phyloP scores from a whole-genome alignment of 2,113 vertebrate genomes.

The Psittacula cyanocephala region DNA sequence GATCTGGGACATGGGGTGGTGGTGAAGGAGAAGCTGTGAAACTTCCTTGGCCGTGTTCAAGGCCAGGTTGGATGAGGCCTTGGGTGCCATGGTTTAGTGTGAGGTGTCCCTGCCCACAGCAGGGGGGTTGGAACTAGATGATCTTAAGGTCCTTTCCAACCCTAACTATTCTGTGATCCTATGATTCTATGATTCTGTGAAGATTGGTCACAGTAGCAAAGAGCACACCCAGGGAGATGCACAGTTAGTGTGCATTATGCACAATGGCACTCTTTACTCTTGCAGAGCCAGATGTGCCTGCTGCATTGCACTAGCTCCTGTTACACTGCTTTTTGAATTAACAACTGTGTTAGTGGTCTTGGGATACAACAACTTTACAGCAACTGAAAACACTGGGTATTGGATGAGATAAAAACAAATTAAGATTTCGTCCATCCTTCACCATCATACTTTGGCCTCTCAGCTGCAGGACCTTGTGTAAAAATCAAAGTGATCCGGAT shows the following conservation, averaged over 20 bases:
- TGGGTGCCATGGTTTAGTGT: too few relatives aligned
- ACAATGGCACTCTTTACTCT: too few relatives aligned
- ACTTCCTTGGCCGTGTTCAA: neutral
- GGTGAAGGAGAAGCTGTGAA: neutral
- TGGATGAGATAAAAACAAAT: neutral
- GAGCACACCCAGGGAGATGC: neutral
- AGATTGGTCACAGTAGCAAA: neutral
- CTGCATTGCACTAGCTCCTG: neutral
- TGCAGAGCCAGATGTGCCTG: accelerated
- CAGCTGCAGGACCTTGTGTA: accelerated
- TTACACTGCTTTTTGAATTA: accelerated
- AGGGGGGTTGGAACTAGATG: too few relatives aligned
- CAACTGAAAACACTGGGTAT: neutral
- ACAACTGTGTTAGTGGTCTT: neutral
- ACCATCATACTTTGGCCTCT: neutral
- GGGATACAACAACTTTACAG: neutral
- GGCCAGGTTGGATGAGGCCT: too few relatives aligned
- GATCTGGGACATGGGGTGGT: neutral
- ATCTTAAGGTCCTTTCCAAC: too few relatives aligned
- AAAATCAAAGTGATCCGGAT: neutral
- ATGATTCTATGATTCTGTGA: too few relatives aligned
- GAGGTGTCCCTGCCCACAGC: too few relatives aligned
- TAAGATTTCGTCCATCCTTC: neutral
- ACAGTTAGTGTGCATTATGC: neutral
- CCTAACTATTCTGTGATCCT: too few relatives aligned